Percentiles rank a stretch among this genome's conserved stretches.
Evolutionary conservation across 2,797 vertebrate species (phyloP).

Genomic region (Dermochelys coriacea): DNA sequence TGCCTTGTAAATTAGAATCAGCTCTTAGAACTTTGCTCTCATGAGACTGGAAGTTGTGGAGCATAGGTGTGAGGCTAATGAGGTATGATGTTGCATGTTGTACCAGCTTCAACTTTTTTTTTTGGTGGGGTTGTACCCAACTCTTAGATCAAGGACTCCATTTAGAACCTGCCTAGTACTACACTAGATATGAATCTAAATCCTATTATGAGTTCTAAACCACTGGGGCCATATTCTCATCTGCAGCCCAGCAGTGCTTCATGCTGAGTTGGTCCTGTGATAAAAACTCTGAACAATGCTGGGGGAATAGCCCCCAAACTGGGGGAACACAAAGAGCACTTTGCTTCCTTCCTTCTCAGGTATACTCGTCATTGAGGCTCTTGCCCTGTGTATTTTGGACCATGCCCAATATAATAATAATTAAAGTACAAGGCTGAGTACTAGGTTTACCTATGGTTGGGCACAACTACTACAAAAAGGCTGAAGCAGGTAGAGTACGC

Average conservation of each 20-base stretch:
- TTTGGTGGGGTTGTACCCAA: neutral
- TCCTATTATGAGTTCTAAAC: too few species aligned
- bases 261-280: neutral
- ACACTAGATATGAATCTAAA: neutral
- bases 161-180: neutral
- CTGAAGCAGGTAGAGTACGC: too few species aligned
- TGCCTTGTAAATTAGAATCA: neutral
- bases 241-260: neutral
- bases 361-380: neutral
- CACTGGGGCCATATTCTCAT: neutral
- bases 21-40: neutral
- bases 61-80: accelerated
- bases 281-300: neutral
- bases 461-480: too few species aligned
- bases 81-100: neutral
- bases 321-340: neutral
- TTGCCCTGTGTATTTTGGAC: neutral
- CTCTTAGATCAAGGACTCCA: neutral
- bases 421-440: neutral
- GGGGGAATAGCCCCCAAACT: neutral
- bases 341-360: too few species aligned
- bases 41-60: accelerated
- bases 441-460: too few species aligned
- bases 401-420: neutral
- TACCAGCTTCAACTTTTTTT: neutral